Percentiles rank a stretch among this genome's conserved stretches.
Conservation (phyloP, 2,888 invertebrate species). For the Embidobia sp. region DNA sequence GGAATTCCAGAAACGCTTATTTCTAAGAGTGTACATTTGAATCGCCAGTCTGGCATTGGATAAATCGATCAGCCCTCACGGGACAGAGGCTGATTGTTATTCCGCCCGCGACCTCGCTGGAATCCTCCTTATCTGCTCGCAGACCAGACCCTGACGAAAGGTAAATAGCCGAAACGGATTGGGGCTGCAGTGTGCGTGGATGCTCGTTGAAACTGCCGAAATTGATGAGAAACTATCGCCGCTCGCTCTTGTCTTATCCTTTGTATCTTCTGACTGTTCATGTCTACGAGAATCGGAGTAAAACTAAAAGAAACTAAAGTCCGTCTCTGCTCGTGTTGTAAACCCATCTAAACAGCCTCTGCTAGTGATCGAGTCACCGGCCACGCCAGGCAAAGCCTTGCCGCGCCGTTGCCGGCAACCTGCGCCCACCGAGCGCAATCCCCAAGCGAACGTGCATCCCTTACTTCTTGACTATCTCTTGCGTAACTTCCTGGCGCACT, state of each 20-base stretch:
- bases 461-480: conserved; percentile 70
- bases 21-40: conserved; percentile 6
- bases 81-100: conserved; percentile 14
- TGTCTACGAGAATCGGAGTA: conserved; percentile 48
- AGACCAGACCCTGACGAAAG: conserved; percentile 9
- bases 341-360: conserved; percentile 41
- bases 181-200: conserved; percentile 19
- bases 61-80: conserved; percentile 26
- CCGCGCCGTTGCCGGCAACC: neutral
- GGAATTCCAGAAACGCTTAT: neutral
- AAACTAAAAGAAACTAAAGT: conserved; percentile 57
- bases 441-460: conserved; percentile 33
- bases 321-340: conserved; percentile 28
- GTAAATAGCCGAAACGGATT: conserved; percentile 5
- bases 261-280: conserved; percentile 33
- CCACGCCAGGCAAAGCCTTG: neutral
- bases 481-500: conserved; percentile 87
- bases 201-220: conserved; percentile 9
- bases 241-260: conserved; percentile 11
- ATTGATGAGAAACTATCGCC: conserved; percentile 44
- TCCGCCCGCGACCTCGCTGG: neutral
- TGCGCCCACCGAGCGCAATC: neutral
- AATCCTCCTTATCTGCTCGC: neutral
- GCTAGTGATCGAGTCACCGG: conserved; percentile 15
- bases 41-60: conserved; percentile 2